Base-by-base conservation (phyloP, 2,113 vertebrate genomes). In the Heloderma charlesbogerti region DNA sequence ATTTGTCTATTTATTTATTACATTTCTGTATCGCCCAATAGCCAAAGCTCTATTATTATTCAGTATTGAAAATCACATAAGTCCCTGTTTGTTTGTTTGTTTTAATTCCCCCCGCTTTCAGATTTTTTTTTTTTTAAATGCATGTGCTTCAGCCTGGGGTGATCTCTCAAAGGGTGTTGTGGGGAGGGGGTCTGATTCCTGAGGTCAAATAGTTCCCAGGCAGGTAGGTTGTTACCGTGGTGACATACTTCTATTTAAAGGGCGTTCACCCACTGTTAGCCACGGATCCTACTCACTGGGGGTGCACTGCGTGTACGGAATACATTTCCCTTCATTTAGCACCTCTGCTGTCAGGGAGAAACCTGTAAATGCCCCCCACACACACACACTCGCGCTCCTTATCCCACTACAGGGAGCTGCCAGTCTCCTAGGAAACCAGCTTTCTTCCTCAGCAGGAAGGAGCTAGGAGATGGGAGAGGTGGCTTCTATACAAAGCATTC, bases 391-490 rank as follows among this genome's bases (percentile, higher is more conserved):
- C 57, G 2, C 27, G 9, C 72, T 69, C 37, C 86, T 78, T 78
- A 69, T 45, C 74, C 71, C 37, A 54, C 72, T 72, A 69, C 74
- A 25, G 88, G 74, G 74, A 89, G 91, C 82, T 48, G 66, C 40
- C 63, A 63, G 87, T 92, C 87, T 89, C 91, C 91, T 92, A 86
- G 91, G 91, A 92, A 92, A 92, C 91, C 82, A 86, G 45, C 82
- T 43, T 72, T 84, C 71, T 89, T 81, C 63, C 87, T 71, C 83
- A 72, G 91, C 87, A 81, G 87, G 75, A 89, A 74, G 25, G n/a
- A 74, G 25, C 45, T 20, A 15, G 10, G 63, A 84, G 87, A 84
- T 57, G 71, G 45, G 74, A 90, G 75, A 79, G 74, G 63, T 86
- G 84, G 84, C 84, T 71, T 71, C 84, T 80, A 43, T 80, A 80